Evolutionary conservation across 2,797 vertebrate species (phyloP).

Genomic region (Dendrocincla tyrannina): DNA sequence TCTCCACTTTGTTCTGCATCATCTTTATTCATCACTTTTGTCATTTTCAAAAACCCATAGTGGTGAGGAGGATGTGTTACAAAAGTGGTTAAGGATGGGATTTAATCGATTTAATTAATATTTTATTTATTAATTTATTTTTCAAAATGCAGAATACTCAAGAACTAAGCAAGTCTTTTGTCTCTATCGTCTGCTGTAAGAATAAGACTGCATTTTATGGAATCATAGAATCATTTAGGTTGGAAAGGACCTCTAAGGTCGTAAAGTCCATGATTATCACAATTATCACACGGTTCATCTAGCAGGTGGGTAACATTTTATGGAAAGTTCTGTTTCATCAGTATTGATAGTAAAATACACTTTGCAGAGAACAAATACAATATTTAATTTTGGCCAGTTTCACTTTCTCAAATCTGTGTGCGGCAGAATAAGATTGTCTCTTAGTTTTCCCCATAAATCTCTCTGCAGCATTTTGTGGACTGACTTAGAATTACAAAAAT

Average conservation of each 20-base stretch:
- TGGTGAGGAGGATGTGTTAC: rapidly evolving
- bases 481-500: neutral
- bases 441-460: neutral
- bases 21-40: neutral
- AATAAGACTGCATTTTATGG: neutral
- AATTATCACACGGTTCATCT: neutral
- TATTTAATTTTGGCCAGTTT: neutral
- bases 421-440: neutral
- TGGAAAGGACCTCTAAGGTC: neutral
- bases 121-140: neutral
- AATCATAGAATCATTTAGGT: neutral
- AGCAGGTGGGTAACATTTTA: neutral
- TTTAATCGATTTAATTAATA: neutral
- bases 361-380: neutral
- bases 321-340: neutral
- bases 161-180: neutral
- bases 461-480: neutral
- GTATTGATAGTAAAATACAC: neutral
- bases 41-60: neutral
- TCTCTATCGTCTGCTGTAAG: neutral
- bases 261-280: neutral
- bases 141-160: neutral
- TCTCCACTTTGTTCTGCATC: neutral
- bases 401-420: neutral
- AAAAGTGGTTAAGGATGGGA: neutral